Percentiles rank a stretch among this genome's conserved stretches.
Evolutionary conservation across 2,888 invertebrate genomes (phyloP).

Genomic region (Drosophila pseudotalamancana): DNA sequence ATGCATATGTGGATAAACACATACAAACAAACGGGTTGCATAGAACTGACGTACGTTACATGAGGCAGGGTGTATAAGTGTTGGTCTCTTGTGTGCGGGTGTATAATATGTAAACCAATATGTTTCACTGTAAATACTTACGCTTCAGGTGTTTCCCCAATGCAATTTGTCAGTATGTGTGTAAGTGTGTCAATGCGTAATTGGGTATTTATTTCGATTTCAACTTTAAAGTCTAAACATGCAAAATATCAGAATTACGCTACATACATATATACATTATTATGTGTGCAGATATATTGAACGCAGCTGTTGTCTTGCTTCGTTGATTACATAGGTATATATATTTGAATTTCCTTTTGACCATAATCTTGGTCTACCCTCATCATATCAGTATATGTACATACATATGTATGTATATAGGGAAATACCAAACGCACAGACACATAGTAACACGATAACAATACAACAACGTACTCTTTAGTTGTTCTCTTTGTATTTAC

Average conservation of each 20-base stretch:
- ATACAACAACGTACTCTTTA: constrained; percentile 17
- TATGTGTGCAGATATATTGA: constrained; percentile 1
- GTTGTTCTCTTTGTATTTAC: not conserved
- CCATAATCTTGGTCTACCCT: constrained; percentile 35
- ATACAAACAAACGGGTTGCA: constrained; percentile 4
- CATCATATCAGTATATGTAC: constrained; percentile 2
- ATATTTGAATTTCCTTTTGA: constrained; percentile 45
- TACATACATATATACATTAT: constrained; percentile 7
- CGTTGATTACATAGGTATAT: constrained; percentile 48
- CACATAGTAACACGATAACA: constrained; percentile 30
- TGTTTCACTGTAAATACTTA: constrained; percentile 19
- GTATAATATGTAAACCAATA: constrained; percentile 36
- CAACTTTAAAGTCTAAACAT: constrained; percentile 37
- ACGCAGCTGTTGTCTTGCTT: constrained; percentile 63
- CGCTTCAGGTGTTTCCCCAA: constrained; percentile 47
- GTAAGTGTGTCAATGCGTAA: constrained; percentile 37
- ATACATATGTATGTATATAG: not conserved
- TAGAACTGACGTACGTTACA: constrained; percentile 40
- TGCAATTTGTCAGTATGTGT: not conserved
- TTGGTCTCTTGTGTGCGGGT: constrained; percentile 42
- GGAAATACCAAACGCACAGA: not conserved
- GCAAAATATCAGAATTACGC: constrained; percentile 5
- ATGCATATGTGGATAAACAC: constrained; percentile 8
- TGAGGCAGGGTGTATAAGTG: constrained; percentile 23
- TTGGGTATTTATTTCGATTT: constrained; percentile 29